Evolutionary conservation across 2,113 vertebrate genomes (phyloP).

Genomic region (Muntiacus reevesi): DNA sequence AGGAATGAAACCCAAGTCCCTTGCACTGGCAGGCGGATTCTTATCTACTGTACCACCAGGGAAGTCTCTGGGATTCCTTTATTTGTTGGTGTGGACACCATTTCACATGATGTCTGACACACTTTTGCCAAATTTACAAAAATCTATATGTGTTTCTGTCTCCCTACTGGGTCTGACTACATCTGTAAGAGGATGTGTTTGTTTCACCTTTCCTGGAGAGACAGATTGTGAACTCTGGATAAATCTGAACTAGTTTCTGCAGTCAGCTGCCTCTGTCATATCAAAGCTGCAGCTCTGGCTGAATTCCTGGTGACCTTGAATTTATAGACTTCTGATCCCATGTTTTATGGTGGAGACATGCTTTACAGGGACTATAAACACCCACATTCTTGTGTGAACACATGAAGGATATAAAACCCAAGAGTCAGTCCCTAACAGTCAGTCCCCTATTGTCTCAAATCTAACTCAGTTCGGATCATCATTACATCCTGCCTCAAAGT

Average conservation of each 20-base stretch:
- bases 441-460: neutral
- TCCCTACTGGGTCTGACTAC: neutral
- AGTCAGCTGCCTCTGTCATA: neutral
- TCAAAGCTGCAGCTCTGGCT: neutral
- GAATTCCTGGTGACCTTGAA: conserved; percentile 18
- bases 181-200: neutral
- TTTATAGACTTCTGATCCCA: conserved; percentile 41
- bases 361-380: conserved; percentile 12
- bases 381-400: neutral
- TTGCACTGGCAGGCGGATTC: neutral
- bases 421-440: neutral
- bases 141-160: neutral
- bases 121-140: neutral
- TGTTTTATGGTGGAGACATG: neutral
- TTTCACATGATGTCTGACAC: neutral
- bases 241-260: conserved; percentile 6
- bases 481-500: neutral
- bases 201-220: neutral
- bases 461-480: neutral
- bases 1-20: neutral
- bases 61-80: neutral
- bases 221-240: conserved; percentile 21
- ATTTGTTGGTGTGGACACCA: neutral
- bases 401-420: neutral
- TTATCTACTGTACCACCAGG: neutral